Evolutionary conservation across 2,888 invertebrate species (phyloP), one percentile per base, ranked within the genome.

Genomic region (Plagodis dolabraria): DNA sequence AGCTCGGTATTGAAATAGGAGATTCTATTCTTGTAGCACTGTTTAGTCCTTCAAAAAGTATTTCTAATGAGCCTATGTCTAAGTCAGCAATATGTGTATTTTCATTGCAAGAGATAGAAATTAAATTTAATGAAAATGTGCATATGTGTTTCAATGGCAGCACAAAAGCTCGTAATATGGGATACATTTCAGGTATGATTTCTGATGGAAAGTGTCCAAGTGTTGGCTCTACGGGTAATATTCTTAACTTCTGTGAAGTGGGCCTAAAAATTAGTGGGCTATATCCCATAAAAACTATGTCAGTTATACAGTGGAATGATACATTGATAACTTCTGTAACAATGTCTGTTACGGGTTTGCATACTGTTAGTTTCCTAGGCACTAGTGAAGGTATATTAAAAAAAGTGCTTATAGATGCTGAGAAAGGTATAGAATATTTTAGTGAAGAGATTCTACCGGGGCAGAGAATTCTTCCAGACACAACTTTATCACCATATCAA

Each of bases 131-230:
- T 81, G 97, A 98, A 86, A 99, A 99, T 91, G 98, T 99, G 74
- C 98, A 98, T 84, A 97, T 98, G 95, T 99, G 99, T 89, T 99
- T 99, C 84, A 97, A 98, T 87, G 99, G 99, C 38, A 97, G 97
- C 73, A 97, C 97, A 70, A 97, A 97, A 81, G 97, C 98, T 81
- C 95, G 99, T 49, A 98, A 97, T 80, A 96, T 97, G 95, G 98
- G 96, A 22, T 98, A 97, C 86, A 96, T 97, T 82, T 98, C 97
- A 66, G 97, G 97, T 8, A 96, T 96, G 75, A 97, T 98, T 75
- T 95, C 97, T 75, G 97, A 98, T 89, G 98, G 98, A 33, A 96
- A 97, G 82, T 98, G 98, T 89, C 98, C 98, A 22, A 95, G 95
- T 80, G 97, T 96, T 53, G 97, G 98, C 70, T 96, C 96, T 35